Evolutionary conservation across 2,113 vertebrate genomes (phyloP), one percentile per base, ranked within the genome.

Genomic region (Malurus alboscapulatus): DNA sequence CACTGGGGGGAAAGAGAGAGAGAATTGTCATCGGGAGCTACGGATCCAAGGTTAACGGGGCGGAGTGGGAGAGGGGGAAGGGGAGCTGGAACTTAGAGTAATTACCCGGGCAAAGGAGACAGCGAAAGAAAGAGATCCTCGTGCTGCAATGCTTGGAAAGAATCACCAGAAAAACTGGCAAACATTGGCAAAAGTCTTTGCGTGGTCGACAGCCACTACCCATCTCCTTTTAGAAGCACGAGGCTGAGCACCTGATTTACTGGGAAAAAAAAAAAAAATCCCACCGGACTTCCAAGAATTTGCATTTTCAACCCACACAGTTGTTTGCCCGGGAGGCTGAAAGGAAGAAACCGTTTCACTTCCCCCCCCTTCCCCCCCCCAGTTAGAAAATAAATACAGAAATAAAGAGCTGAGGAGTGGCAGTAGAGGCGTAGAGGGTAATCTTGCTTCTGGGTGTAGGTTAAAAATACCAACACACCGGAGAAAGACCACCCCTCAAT

Each of bases 41-140:
- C 83, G 90, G 96, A 96, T 63, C 93, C 93, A 95, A 95, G 91
- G 88, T 88, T 96, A 96, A 72, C 34, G 67, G 93, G 21, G 91
- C 5, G 7, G 38, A 38, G 38, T 10, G 38, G 38, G 38, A 38
- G 38, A 38, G 38, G 14, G 95, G 96, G 96, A 79, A 57, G 30
- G 59, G 55, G 34, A 68, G 32, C 5, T 44, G 42, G 65, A 93
- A 88, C 36, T 90, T 76, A n/a, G 76, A 90, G 93, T 58, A 62
- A 89, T 94, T 91, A 89, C 53, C 32, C 32, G 68, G 69, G 61
- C 68, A 51, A 88, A 90, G 54, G 44, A 87, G 30, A 66, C 10
- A 18, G 18, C 1, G 3, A 74, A 68, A 61, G n/a, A 26, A 69
- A 50, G 22, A 36, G 42, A 63, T 22, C 19, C 34, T 65, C 61